These are phyloP conservation scores for Choristoneura rosaceana DNA, from an alignment of 2,888 invertebrate genomes.

Conservation along the genomic window DNA sequence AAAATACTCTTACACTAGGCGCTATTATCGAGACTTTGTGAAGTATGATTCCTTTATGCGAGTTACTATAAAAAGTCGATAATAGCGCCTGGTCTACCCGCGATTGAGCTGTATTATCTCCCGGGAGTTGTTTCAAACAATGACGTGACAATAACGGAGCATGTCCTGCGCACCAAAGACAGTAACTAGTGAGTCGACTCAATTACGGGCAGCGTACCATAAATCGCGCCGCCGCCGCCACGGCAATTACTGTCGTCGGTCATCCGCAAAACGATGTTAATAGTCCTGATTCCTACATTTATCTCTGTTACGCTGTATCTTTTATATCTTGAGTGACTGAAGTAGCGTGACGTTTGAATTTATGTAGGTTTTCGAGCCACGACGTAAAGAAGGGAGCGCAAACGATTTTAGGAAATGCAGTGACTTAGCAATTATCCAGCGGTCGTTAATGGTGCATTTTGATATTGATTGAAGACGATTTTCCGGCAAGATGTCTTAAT, in stretches of 20 bases:
- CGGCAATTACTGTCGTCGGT: constrained; percentile 83
- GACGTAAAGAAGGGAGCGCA: not conserved
- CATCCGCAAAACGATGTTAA: constrained; percentile 83
- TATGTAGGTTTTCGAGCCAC: constrained; percentile 1
- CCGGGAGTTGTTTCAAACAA: constrained; percentile 9
- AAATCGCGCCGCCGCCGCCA: constrained; percentile 81
- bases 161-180: constrained; percentile 53
- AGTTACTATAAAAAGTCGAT: not conserved
- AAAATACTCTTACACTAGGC: too few species aligned
- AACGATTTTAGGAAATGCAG: not conserved
- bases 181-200: constrained; percentile 67
- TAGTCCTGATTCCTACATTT: constrained; percentile 79
- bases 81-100: not conserved
- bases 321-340: constrained; percentile 54
- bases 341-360: constrained; percentile 16
- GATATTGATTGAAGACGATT: constrained; percentile 7
- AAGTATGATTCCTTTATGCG: too few species aligned
- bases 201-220: constrained; percentile 77
- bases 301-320: constrained; percentile 68
- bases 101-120: not conserved
- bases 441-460: constrained; percentile 2
- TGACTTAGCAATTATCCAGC: not conserved
- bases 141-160: constrained; percentile 39
- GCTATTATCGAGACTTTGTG: too few species aligned
- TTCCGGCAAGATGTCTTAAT: not conserved